Evolutionary conservation across 2,888 invertebrate species (phyloP).

Genomic region (Orchesellides sinensis): DNA sequence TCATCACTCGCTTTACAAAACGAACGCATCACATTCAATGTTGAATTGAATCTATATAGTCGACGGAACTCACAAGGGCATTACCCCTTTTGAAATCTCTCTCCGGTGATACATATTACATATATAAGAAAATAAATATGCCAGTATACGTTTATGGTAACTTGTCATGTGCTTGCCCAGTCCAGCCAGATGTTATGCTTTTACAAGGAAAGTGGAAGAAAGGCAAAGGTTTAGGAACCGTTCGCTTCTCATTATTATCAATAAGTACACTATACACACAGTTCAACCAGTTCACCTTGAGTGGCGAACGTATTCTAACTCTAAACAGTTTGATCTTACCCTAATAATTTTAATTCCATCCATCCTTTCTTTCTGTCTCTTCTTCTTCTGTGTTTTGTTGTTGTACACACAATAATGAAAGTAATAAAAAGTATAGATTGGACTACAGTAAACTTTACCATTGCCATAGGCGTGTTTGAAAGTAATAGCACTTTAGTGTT

Average conservation of each 20-base stretch:
- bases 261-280: neutral
- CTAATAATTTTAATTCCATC: too few species aligned
- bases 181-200: neutral
- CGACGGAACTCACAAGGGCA: neutral
- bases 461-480: constrained; percentile 34
- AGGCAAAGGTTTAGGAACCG: too few species aligned
- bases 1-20: neutral
- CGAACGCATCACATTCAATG: neutral
- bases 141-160: too few species aligned
- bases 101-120: too few species aligned
- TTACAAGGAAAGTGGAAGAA: neutral
- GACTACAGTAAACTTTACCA: neutral
- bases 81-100: neutral
- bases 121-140: too few species aligned
- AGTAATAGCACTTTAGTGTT: constrained; percentile 24
- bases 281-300: neutral
- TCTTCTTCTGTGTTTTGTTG: neutral
- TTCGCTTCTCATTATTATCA: neutral
- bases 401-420: neutral
- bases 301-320: too few species aligned
- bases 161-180: neutral
- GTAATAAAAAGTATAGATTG: neutral
- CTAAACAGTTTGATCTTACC: too few species aligned
- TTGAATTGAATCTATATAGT: neutral
- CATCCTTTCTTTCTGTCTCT: neutral